Base-by-base conservation (phyloP, 2,888 invertebrate genomes). In the Stenotaenia linearis region DNA sequence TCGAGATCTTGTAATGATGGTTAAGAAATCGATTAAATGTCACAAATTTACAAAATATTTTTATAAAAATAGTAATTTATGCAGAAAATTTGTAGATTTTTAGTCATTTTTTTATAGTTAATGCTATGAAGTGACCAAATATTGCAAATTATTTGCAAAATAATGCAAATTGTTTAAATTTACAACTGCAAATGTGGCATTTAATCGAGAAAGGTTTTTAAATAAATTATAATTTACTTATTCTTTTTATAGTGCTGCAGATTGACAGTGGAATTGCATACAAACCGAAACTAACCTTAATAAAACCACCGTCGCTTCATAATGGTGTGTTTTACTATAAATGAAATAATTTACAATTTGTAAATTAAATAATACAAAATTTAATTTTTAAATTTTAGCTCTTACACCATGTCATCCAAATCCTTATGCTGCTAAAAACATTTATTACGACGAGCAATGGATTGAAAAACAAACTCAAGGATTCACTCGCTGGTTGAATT, bases 391-490 rank as follows among this genome's bases (percentile, higher is more conserved):
- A n/a, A n/a, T 56, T 61, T 28, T 61, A 61, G 61, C 61, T 23
- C 1, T 61, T 61, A 61, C 61, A 4, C 78, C 79, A 35, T 85
- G 84, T 79, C 86, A 86, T 75, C 86, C 86, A 0, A 83, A 86
- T 83, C 85, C 86, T 0, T 86, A 84, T 84, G 86, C 86, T 23
- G 84, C 85, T 69, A 85, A 85, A 81, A 88, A 88, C 83, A 85
- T 86, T 83, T 88, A 86, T 83, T 88, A 87, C 82, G 87, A 88
- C 83, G 87, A 87, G 81, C 82, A 86, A 12, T 88, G 88, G 88
- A 85, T 86, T 83, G 86, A 87, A 82, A 88, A 88, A 81, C 87
- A 88, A 80, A 87, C 87, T 80, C 81, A 84, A 30, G 87, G 87
- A 6, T 88, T 88, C 82, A 85, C 85, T 0, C 84, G 85, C 77